Percentiles rank a stretch among this genome's conserved stretches.
Conservation (phyloP, 2,797 vertebrate genomes). For the Lates japonicus region DNA sequence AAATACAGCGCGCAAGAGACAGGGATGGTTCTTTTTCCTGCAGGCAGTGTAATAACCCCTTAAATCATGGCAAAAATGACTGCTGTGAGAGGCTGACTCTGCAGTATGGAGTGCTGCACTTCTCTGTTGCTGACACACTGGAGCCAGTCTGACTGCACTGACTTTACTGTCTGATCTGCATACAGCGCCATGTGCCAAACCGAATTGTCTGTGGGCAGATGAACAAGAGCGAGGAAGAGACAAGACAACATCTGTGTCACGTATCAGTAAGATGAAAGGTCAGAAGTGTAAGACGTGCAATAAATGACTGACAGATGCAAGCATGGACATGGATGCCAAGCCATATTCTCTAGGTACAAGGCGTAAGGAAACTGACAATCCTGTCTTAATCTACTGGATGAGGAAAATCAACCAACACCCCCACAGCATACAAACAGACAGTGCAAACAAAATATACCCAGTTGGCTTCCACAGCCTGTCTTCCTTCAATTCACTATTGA, state of each 20-base stretch:
- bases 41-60: slow-evolving; percentile 77
- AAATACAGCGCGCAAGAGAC: slow-evolving; percentile 54
- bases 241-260: slow-evolving; percentile 69
- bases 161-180: slow-evolving; percentile 76
- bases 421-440: slow-evolving; percentile 43
- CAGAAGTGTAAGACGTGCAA: slow-evolving; percentile 65
- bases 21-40: slow-evolving; percentile 62
- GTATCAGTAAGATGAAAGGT: slow-evolving; percentile 71
- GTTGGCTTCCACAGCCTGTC: slow-evolving; percentile 42
- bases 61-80: slow-evolving; percentile 79
- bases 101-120: slow-evolving; percentile 61
- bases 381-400: slow-evolving; percentile 72
- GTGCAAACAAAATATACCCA: slow-evolving; percentile 58
- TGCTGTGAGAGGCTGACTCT: slow-evolving; percentile 73
- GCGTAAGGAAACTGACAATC: slow-evolving; percentile 72
- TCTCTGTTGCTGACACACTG: slow-evolving; percentile 69
- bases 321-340: slow-evolving; percentile 63
- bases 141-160: slow-evolving; percentile 58
- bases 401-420: slow-evolving; percentile 56
- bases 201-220: slow-evolving; percentile 68
- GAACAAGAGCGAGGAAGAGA: slow-evolving; percentile 43
- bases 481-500: slow-evolving; percentile 15
- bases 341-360: slow-evolving; percentile 59
- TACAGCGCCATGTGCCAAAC: slow-evolving; percentile 66
- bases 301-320: slow-evolving; percentile 79